Evolutionary conservation across 2,797 vertebrate genomes (phyloP), one percentile per base, ranked within the genome.

Genomic region (Sebastes taczanowskii): DNA sequence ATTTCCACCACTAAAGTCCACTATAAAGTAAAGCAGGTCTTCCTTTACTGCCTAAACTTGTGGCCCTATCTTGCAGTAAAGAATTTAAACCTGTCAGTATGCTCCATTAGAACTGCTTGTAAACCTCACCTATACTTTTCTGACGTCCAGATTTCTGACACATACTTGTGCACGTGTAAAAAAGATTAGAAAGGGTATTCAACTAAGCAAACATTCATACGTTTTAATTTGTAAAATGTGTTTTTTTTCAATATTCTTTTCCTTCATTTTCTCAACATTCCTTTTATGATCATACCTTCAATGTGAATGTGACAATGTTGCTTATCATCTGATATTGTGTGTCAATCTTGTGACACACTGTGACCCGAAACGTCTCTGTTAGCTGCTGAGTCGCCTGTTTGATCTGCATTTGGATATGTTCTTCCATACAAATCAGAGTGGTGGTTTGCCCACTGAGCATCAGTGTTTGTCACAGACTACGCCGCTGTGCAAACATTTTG

Each of bases 321-420:
- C 7, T 7, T 62, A 18, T 62, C 59, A 32, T 53, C 4, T 6
- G 49, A 38, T 34, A 55, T n/a, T 1, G 11, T 32, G 7, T 71
- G 53, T 65, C 60, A 65, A 7, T n/a, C 6, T 42, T 25, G 22
- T 71, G 53, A 81, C 52, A 60, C 23, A n/a, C 20, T 55, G 64
- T 62, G 63, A 82, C 55, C 69, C 1, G 32, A 34, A 42, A 7
- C 11, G 13, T 52, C 62, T 73, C 32, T 42, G n/a, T 42, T 5
- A 49, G n/a, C 55, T 53, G 53, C 71, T 82, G 74, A 78, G 25
- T 74, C 20, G 38, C 22, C 49, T 25, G 49, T 78, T 82, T 52
- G 63, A 59, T 82, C 42, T 32, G 60, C 56, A 22, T 27, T 27
- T 74, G 16, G 25, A 65, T 42, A 30, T 34, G 2, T 27, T 71